A percentile compares a stretch with the other conserved stretches of the same genome.
Evolutionary conservation across 2,888 invertebrate species (phyloP).

Genomic region (Tipula vernalis): DNA sequence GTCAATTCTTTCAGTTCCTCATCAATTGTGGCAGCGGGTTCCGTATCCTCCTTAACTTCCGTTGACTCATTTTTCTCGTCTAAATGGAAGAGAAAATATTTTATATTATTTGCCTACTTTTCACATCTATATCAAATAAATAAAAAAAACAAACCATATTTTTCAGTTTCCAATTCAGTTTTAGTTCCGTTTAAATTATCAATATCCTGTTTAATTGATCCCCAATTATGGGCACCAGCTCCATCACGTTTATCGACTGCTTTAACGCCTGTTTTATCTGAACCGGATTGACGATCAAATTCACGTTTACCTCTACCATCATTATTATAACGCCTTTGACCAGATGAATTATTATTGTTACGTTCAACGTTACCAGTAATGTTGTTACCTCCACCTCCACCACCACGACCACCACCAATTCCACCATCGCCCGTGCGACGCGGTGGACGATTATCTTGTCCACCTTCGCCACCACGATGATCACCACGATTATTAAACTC

Average conservation of each 20-base stretch:
- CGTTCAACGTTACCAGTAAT: conserved; percentile 29
- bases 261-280: conserved; percentile 90
- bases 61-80: conserved; percentile 31
- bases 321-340: conserved; percentile 33
- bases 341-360: conserved; percentile 35
- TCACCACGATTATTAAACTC: conserved; percentile 21
- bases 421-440: conserved; percentile 24
- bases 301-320: conserved; percentile 65
- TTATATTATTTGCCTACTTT: neutral
- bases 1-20: conserved; percentile 80
- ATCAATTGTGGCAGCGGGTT: conserved; percentile 41
- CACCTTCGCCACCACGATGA: conserved; percentile 13
- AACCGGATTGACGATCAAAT: conserved; percentile 90
- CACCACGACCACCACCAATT: conserved; percentile 35
- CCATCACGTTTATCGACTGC: conserved; percentile 90
- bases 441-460: conserved; percentile 21
- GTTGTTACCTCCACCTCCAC: conserved; percentile 34
- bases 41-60: conserved; percentile 32
- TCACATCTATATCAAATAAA: neutral
- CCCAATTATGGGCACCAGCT: conserved; percentile 92
- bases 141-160: conserved; percentile 36
- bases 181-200: conserved; percentile 38
- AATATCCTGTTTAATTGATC: conserved; percentile 81
- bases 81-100: neutral
- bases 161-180: conserved; percentile 38